These are phyloP conservation scores for Oostethus manadensis DNA, from an alignment of 2,113 vertebrate species.

Conservation along the genomic window DNA sequence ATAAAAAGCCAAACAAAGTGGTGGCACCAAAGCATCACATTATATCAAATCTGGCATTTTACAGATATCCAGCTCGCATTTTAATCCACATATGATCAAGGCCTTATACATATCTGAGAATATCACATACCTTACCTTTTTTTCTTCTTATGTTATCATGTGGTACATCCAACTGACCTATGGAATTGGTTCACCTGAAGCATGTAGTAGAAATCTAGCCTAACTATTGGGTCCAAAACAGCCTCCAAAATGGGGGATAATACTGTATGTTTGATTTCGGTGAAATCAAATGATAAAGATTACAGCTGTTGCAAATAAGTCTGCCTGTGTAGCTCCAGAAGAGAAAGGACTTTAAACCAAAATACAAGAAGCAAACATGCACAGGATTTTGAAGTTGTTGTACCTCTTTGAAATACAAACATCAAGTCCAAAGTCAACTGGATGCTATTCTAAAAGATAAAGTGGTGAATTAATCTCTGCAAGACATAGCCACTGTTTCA, in stretches of 20 bases:
- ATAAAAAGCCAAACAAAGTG: no score
- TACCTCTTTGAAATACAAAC: neutral
- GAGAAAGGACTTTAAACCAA: neutral
- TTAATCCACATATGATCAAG: neutral
- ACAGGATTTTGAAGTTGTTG: neutral
- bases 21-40: no score
- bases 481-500: slow-evolving; percentile 43
- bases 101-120: neutral
- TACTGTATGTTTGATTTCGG: neutral
- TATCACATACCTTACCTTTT: neutral
- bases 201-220: neutral
- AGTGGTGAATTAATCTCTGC: slow-evolving; percentile 45
- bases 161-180: no score
- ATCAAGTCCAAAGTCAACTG: neutral
- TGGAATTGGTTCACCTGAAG: neutral
- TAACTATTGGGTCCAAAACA: neutral
- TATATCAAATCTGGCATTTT: neutral
- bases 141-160: neutral
- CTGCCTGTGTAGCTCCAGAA: neutral
- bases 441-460: slow-evolving; percentile 23
- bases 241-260: neutral
- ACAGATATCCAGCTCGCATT: neutral
- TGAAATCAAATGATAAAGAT: slow-evolving; percentile 5
- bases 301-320: slow-evolving; percentile 1
- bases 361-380: neutral